Conservation (phyloP, 1,140 invertebrate species). For the Meloidogyne floridensis region DNA sequence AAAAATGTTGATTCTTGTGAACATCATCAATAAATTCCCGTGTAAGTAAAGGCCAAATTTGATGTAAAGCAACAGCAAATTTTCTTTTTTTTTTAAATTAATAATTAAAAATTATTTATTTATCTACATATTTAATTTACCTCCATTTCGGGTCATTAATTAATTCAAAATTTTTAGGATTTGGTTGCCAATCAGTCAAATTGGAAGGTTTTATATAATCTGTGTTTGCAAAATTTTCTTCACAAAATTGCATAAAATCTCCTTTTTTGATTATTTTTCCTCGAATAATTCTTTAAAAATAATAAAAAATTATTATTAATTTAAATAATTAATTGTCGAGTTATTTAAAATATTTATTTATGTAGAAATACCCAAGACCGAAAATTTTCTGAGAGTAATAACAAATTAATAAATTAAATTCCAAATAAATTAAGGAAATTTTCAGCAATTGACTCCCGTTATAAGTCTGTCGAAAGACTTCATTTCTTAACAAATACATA, state of each 20-base stretch:
- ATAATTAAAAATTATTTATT: conserved; percentile 4
- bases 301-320: background rate
- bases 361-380: too few relatives aligned
- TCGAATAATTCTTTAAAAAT: conserved; percentile 24
- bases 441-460: too few relatives aligned
- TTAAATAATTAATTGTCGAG: background rate
- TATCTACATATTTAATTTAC: conserved; percentile 13
- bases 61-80: conserved; percentile 68
- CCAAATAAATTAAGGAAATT: too few relatives aligned
- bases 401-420: too few relatives aligned
- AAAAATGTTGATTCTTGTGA: conserved; percentile 72
- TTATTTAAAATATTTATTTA: too few relatives aligned
- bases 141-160: conserved; percentile 35
- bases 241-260: conserved; percentile 42
- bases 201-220: conserved; percentile 39
- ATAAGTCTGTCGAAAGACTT: too few relatives aligned
- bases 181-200: conserved; percentile 37
- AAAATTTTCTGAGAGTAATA: too few relatives aligned
- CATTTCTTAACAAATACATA: too few relatives aligned
- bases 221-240: conserved; percentile 35
- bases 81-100: conserved; percentile 26
- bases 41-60: conserved; percentile 81
- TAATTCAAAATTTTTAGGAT: conserved; percentile 31
- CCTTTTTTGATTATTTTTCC: conserved; percentile 28
- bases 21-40: conserved; percentile 76